phyloP scores from a whole-genome alignment of 64 coral and sea anemone genomes.

The Actinia tenebrosa region DNA sequence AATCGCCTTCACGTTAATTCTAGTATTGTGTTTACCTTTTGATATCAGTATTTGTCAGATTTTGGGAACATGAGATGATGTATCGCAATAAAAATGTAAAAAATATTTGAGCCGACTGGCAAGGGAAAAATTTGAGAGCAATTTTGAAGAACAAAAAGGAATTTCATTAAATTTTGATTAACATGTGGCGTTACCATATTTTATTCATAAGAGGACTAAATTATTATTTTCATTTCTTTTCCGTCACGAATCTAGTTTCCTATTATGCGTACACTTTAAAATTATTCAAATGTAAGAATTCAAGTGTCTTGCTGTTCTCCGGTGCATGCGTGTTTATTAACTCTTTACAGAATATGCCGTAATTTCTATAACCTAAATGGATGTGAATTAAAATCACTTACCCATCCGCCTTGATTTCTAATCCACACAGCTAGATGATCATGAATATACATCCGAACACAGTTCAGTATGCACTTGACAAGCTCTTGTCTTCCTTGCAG shows the following conservation, averaged over 20 bases:
- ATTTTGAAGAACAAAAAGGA: too few relatives aligned
- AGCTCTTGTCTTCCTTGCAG: conserved; percentile 73
- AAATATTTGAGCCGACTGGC: too few relatives aligned
- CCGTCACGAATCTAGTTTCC: not conserved
- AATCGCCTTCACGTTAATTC: too few relatives aligned
- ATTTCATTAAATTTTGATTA: too few relatives aligned
- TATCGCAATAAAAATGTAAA: too few relatives aligned
- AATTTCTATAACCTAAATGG: too few relatives aligned
- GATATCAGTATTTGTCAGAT: too few relatives aligned
- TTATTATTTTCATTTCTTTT: not conserved
- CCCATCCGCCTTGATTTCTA: conserved; percentile 91
- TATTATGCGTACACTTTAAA: not conserved
- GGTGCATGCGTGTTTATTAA: not conserved
- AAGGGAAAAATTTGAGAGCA: too few relatives aligned
- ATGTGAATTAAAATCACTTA: conserved; percentile 25
- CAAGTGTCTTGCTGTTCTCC: not conserved
- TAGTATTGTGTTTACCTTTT: too few relatives aligned
- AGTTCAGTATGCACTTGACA: conserved; percentile 76
- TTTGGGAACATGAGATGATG: too few relatives aligned
- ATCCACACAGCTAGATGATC: conserved; percentile 95
- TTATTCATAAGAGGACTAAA: not conserved
- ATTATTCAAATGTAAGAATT: not conserved
- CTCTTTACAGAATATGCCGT: not conserved
- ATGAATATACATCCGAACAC: conserved; percentile 60
- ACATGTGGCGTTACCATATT: too few relatives aligned